Percentiles rank a stretch among this genome's conserved stretches.
Evolutionary conservation across 2,113 vertebrate genomes (phyloP).

Genomic region (Glaucidium brasilianum): DNA sequence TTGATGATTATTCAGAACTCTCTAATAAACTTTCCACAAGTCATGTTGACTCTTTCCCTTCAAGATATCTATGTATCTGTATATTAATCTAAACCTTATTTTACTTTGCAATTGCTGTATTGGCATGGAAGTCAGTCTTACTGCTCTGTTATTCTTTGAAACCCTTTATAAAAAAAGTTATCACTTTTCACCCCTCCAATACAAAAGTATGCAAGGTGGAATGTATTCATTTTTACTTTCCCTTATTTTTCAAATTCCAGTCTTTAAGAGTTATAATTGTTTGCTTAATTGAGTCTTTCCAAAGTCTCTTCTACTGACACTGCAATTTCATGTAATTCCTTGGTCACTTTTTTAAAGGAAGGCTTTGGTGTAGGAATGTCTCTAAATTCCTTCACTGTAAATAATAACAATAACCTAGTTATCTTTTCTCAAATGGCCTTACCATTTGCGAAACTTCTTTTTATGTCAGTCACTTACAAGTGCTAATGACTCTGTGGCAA

Average conservation of each 20-base stretch:
- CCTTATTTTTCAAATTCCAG: not conserved
- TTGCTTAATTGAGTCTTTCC: not conserved
- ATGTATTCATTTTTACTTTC: not conserved
- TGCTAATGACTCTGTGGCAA: not conserved
- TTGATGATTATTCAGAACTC: not conserved
- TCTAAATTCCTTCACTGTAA: not conserved
- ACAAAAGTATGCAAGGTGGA: not conserved
- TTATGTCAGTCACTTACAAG: not conserved
- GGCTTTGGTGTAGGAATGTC: not conserved
- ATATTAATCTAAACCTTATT: not conserved
- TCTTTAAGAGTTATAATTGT: not conserved
- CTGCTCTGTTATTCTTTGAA: not conserved
- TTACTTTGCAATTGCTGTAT: not conserved
- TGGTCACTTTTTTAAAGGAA: not conserved
- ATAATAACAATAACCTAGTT: not conserved
- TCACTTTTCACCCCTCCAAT: not conserved
- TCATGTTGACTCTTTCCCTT: not conserved
- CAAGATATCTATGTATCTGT: not conserved
- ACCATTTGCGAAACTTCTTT: not conserved
- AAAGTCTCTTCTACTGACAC: not conserved
- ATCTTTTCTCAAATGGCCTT: not conserved
- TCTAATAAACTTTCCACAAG: not conserved
- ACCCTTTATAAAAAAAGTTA: not conserved
- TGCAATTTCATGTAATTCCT: not conserved
- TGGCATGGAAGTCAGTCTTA: not conserved